Evolutionary conservation across 2,797 vertebrate species (phyloP).

Genomic region (Lepidocolaptes lacrymiger): DNA sequence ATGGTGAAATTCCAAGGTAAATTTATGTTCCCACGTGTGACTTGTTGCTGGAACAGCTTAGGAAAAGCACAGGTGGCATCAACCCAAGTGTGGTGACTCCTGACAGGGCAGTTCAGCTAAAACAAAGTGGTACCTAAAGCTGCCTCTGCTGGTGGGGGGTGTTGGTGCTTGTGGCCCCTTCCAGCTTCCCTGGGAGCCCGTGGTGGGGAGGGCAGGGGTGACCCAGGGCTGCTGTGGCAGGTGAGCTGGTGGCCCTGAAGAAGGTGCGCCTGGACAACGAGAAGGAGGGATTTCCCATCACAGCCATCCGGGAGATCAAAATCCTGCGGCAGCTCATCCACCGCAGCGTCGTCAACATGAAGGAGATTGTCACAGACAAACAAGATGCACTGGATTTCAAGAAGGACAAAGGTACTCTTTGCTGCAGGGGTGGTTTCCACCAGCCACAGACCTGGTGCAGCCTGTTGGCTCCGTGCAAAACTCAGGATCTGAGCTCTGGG

Average conservation of each 20-base stretch:
- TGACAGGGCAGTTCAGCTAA: rapidly evolving
- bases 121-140: rapidly evolving
- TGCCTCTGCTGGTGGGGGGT: neutral
- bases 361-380: slow-evolving; percentile 98
- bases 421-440: neutral
- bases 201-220: neutral
- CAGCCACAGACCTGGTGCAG: neutral
- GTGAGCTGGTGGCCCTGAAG: slow-evolving; percentile 95
- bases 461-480: neutral
- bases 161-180: neutral
- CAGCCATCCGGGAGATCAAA: slow-evolving; percentile 98
- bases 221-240: slow-evolving; percentile 62
- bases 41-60: neutral
- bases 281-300: slow-evolving; percentile 98
- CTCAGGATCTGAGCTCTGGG: neutral
- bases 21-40: neutral
- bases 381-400: slow-evolving; percentile 99
- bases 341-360: slow-evolving; percentile 98
- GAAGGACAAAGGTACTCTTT: slow-evolving; percentile 92
- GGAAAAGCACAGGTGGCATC: neutral
- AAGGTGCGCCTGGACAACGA: slow-evolving; percentile 98
- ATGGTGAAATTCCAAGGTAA: neutral
- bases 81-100: neutral
- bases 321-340: slow-evolving; percentile 97
- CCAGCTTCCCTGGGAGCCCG: neutral